Evolutionary conservation across 2,113 vertebrate species (phyloP).

Genomic region (Alces alces): DNA sequence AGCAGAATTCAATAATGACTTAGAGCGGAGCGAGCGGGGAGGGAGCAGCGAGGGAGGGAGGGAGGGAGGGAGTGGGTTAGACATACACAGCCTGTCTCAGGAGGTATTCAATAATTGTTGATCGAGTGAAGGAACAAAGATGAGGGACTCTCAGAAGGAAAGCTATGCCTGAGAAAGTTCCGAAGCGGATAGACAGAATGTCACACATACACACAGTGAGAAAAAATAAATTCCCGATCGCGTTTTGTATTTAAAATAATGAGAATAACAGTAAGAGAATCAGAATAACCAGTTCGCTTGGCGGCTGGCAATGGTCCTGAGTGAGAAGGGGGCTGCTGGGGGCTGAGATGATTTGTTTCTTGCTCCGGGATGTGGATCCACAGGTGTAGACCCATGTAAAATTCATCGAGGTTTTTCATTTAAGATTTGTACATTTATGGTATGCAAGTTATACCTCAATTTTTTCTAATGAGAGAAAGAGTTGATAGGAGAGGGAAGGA

Average conservation of each 20-base stretch:
- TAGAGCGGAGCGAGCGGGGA: rapidly evolving
- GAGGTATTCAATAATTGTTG: neutral
- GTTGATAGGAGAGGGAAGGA: neutral
- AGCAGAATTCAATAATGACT: conserved; percentile 43
- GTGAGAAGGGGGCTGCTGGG: neutral
- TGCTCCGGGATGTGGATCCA: neutral
- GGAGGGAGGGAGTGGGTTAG: neutral
- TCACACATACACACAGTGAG: neutral
- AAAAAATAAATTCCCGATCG: neutral
- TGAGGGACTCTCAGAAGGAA: neutral
- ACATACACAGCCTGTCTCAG: neutral
- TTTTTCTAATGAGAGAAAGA: neutral
- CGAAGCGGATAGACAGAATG: neutral
- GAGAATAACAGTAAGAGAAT: neutral
- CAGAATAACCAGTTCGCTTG: neutral
- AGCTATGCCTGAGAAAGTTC: neutral
- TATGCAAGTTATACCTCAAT: no score
- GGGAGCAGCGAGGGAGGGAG: neutral
- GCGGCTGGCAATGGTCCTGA: rapidly evolving
- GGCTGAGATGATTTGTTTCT: neutral
- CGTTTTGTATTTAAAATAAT: neutral
- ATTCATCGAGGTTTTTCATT: neutral
- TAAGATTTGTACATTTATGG: neutral
- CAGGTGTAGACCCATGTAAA: neutral
- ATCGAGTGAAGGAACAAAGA: neutral